These are phyloP conservation scores for Phrynocephalus versicolor DNA, from an alignment of 2,113 vertebrate species.

Conservation along the genomic window DNA sequence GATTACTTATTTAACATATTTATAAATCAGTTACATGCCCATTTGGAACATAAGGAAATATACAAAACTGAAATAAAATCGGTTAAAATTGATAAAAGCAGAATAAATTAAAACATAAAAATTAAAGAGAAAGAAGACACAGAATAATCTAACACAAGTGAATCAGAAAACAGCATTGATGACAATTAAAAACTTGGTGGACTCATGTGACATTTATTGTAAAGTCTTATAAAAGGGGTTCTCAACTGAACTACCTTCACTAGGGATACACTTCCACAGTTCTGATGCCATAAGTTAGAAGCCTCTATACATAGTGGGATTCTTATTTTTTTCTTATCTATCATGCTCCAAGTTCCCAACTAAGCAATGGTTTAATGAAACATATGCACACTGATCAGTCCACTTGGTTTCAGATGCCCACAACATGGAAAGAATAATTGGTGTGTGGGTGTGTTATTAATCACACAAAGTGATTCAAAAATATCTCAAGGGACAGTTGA, in stretches of 20 bases:
- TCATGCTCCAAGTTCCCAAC: neutral
- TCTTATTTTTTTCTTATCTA: neutral
- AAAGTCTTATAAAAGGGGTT: neutral
- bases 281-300: neutral
- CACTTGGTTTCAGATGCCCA: neutral
- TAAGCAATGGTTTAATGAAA: neutral
- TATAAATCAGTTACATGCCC: neutral
- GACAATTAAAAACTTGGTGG: neutral
- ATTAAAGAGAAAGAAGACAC: neutral
- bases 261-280: neutral
- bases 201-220: neutral
- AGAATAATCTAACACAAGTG: neutral
- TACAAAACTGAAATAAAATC: neutral
- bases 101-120: neutral
- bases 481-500: neutral
- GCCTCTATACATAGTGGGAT: neutral
- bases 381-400: neutral
- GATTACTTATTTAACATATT: neutral
- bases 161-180: neutral
- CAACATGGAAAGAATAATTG: neutral
- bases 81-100: neutral
- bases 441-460: neutral
- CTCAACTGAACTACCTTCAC: neutral
- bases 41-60: neutral
- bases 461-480: neutral